A percentile compares a stretch with the other conserved stretches of the same genome.
phyloP scores from a whole-genome alignment of 2,797 vertebrate species.

The Neosilurus mollespiculum region DNA sequence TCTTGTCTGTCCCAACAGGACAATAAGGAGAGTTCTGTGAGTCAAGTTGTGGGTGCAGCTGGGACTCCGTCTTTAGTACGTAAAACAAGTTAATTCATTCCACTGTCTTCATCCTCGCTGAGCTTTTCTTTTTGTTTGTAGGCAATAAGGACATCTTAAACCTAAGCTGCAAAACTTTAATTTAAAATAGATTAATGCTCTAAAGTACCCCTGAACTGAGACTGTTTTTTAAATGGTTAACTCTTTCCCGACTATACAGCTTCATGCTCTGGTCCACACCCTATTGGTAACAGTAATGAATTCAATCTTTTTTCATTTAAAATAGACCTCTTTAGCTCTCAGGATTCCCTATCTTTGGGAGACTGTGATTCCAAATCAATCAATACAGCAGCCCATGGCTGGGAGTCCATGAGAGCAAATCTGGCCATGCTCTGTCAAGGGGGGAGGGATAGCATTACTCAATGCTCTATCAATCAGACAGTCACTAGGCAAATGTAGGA shows the following conservation, averaged over 20 bases:
- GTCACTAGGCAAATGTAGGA: background rate
- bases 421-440: background rate
- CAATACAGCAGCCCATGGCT: background rate
- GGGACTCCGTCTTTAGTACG: slow-evolving; percentile 79
- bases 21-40: slow-evolving; percentile 74
- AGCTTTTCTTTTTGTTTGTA: slow-evolving; percentile 53
- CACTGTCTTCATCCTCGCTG: slow-evolving; percentile 57
- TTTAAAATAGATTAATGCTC: slow-evolving; percentile 62
- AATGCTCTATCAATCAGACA: background rate
- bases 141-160: slow-evolving; percentile 39
- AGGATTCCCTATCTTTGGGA: background rate
- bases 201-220: slow-evolving; percentile 26
- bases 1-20: slow-evolving; percentile 80
- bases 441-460: background rate
- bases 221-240: background rate
- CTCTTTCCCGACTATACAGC: background rate
- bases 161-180: slow-evolving; percentile 59
- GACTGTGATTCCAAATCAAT: background rate
- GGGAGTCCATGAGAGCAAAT: background rate
- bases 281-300: background rate
- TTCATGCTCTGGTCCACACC: background rate
- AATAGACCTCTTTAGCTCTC: background rate
- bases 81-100: slow-evolving; percentile 65
- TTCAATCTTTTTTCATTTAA: background rate
- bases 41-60: slow-evolving; percentile 67